These are phyloP conservation scores for Gymnorhina tibicen DNA, from an alignment of 2,113 vertebrate species.

Conservation along the genomic window DNA sequence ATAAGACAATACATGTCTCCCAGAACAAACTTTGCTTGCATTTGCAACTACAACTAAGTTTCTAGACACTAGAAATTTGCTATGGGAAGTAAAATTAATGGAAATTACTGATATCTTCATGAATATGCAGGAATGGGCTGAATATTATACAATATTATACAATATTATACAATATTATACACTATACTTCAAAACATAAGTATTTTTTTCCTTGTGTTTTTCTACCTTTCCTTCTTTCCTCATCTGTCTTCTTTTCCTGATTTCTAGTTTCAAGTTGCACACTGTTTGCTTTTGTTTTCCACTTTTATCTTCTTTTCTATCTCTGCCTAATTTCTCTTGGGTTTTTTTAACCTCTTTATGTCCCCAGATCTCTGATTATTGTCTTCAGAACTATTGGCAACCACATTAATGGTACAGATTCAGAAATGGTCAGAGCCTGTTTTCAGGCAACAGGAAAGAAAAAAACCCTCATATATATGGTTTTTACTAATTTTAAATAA, in stretches of 20 bases:
- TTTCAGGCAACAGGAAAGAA: background rate
- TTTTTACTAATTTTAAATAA: background rate
- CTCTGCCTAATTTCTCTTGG: background rate
- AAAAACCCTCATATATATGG: accelerated
- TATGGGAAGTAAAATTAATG: background rate
- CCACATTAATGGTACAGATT: background rate
- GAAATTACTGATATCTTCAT: background rate
- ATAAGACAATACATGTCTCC: background rate
- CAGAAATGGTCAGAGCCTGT: background rate
- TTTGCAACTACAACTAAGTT: background rate
- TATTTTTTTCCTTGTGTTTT: background rate
- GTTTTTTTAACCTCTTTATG: background rate
- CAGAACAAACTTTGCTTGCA: background rate
- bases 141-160: background rate
- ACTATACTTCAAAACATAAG: background rate
- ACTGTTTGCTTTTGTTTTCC: background rate
- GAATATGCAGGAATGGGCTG: background rate
- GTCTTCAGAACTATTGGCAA: background rate
- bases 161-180: background rate
- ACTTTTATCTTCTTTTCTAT: background rate
- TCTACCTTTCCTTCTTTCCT: background rate
- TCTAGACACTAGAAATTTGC: background rate
- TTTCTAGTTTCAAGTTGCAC: background rate
- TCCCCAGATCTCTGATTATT: background rate
- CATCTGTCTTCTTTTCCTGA: background rate